Evolutionary conservation across 1,140 invertebrate genomes (phyloP).

Genomic region (Ctenoplectra terminalis): DNA sequence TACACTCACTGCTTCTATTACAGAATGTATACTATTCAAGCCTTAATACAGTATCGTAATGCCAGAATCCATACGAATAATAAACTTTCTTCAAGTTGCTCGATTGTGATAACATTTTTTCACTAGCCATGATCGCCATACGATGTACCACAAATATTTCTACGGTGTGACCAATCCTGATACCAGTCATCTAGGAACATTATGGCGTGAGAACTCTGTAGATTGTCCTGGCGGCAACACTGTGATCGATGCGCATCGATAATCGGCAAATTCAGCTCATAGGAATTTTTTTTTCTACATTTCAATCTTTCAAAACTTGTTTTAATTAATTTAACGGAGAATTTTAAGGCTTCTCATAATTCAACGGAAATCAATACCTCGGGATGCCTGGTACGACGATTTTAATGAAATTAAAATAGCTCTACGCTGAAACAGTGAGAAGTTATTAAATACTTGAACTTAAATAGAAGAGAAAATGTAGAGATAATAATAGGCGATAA

Average conservation of each 20-base stretch:
- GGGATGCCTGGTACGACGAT: neutral
- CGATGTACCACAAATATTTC: neutral
- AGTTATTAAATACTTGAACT: no score
- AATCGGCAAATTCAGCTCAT: neutral
- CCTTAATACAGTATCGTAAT: conserved; percentile 42
- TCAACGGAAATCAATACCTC: no score
- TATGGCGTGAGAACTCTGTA: neutral
- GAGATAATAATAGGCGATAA: neutral
- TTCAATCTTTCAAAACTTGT: no score
- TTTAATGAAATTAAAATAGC: neutral
- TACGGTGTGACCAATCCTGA: neutral
- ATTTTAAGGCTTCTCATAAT: neutral
- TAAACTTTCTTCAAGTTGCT: conserved; percentile 42
- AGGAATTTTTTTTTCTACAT: neutral
- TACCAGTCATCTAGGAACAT: neutral
- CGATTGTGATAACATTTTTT: conserved; percentile 8
- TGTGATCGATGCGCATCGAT: neutral
- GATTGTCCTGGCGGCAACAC: neutral
- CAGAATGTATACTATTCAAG: conserved; percentile 31
- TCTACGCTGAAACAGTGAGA: no score
- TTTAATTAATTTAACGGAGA: neutral
- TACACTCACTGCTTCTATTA: conserved; percentile 38
- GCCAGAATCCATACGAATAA: conserved; percentile 43
- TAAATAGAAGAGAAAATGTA: neutral
- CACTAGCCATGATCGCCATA: neutral